Evolutionary conservation across 2,888 invertebrate species (phyloP), one percentile per base, ranked within the genome.

Genomic region (Andrena fulva): DNA sequence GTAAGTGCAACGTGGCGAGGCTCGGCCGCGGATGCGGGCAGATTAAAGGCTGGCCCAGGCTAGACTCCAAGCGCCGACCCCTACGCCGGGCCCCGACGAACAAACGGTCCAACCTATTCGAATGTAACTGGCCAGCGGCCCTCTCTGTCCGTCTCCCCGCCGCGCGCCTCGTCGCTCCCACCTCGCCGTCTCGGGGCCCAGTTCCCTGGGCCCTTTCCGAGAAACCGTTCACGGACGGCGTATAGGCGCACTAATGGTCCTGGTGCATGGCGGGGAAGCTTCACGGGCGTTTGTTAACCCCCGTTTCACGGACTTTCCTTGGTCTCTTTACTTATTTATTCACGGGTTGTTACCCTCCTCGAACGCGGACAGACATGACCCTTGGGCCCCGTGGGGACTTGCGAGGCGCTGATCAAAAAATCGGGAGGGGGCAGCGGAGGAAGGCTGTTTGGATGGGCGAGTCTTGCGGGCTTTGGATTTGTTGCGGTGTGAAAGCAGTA

Each of bases 61-160:
- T 77, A 74, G 75, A 62, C 59, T 63, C 67, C 59, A 68, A 85
- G 82, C 80, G 60, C 72, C 71, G 52, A 63, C 24, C 74, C 56
- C 54, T 56, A 42, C 29, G 42, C 48, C 42, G 72, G 66, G 68
- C 66, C 67, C 67, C 73, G 27, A 42, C 16, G 76, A 62, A 68
- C 75, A 70, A 85, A 77, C 74, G 86, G 82, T 82, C 68, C 76
- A 86, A 77, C 85, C 88, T 85, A 85, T 85, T 85, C 84, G 84
- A 87, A 84, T 86, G 78, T 81, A 70, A 73, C 77, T 78, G 67
- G 72, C 78, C 66, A 27, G 66, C 50, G 52, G 29, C 68, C 66
- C 56, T 69, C 62, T 56, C 50, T 68, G 31, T 50, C 64, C 50
- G 5, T 59, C 63, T 48, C 24, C 6, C 29, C 12, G 50, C 50